phyloP scores from a whole-genome alignment of 2,113 vertebrate species.

The Paramisgurnus dabryanus region DNA sequence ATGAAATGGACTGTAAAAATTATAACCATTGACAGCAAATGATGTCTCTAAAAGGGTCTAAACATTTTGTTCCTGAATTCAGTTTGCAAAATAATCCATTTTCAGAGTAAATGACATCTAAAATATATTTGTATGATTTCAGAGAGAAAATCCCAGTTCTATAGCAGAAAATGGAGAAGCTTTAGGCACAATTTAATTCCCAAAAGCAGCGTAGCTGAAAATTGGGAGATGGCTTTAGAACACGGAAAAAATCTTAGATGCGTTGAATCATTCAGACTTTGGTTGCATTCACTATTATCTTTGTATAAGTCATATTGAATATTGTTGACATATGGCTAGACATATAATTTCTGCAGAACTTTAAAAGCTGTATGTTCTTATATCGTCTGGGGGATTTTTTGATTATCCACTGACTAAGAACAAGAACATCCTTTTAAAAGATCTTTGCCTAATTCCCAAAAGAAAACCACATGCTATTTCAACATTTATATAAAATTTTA shows the following conservation, averaged over 20 bases:
- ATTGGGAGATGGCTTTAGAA: slow-evolving; percentile 67
- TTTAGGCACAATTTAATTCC: slow-evolving; percentile 69
- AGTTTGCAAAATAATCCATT: slow-evolving; percentile 30
- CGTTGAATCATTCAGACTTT: slow-evolving; percentile 43
- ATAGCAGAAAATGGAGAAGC: slow-evolving; percentile 64
- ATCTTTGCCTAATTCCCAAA: slow-evolving; percentile 25
- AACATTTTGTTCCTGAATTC: slow-evolving; percentile 30
- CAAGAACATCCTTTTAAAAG: slow-evolving; percentile 14
- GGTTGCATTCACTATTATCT: not conserved
- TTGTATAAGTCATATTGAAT: not conserved
- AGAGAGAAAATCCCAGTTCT: slow-evolving; percentile 55
- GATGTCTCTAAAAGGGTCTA: slow-evolving; percentile 20
- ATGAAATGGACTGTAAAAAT: slow-evolving; percentile 27
- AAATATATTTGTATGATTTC: slow-evolving; percentile 22
- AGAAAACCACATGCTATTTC: not conserved
- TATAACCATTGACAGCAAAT: not conserved
- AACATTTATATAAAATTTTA: not conserved
- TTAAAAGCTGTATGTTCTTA: slow-evolving; percentile 40
- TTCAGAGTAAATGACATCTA: slow-evolving; percentile 8
- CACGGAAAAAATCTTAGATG: slow-evolving; percentile 60
- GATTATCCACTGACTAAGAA: slow-evolving; percentile 33
- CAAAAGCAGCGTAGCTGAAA: slow-evolving; percentile 72
- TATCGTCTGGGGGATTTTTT: slow-evolving; percentile 51
- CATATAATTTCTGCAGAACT: not conserved
- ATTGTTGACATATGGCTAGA: slow-evolving; percentile 15